These are phyloP conservation scores for Calosoma granatense DNA, from an alignment of 1,140 invertebrate genomes.

Conservation along the genomic window DNA sequence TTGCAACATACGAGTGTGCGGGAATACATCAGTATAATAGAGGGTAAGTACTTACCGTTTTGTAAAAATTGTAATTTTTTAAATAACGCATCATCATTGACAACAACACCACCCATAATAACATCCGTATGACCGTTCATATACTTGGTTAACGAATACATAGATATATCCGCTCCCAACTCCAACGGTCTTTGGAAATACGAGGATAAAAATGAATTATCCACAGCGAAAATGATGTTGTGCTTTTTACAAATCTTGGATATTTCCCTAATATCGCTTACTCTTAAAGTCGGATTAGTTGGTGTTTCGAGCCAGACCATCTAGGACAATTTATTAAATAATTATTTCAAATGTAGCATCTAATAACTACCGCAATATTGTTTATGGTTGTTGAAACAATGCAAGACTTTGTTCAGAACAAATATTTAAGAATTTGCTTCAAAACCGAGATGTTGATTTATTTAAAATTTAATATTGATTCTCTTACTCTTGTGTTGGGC, in stretches of 20 bases:
- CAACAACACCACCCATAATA: slow-evolving; percentile 64
- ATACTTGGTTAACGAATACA: slow-evolving; percentile 79
- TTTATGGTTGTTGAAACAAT: no score
- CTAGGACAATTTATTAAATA: slow-evolving; percentile 33
- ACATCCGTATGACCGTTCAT: slow-evolving; percentile 83
- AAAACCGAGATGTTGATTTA: slow-evolving; percentile 2
- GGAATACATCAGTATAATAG: slow-evolving; percentile 28
- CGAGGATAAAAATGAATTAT: slow-evolving; percentile 75
- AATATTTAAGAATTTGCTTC: no score
- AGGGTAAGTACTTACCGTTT: slow-evolving; percentile 42
- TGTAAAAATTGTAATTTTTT: slow-evolving; percentile 55
- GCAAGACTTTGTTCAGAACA: no score
- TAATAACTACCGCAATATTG: no score
- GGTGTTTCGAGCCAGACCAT: slow-evolving; percentile 82
- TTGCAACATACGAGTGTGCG: no score
- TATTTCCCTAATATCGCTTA: slow-evolving; percentile 62
- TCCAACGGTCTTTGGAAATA: slow-evolving; percentile 73
- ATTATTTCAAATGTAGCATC: no score
- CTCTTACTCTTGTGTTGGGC: slow-evolving; percentile 71
- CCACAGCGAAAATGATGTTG: slow-evolving; percentile 61
- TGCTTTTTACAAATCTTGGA: slow-evolving; percentile 45
- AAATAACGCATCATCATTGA: slow-evolving; percentile 48
- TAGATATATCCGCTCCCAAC: slow-evolving; percentile 66
- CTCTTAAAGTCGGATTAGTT: slow-evolving; percentile 70
- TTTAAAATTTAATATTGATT: neutral